Evolutionary conservation across 53 echinoderm and acorn worm genomes (phyloP), one percentile per base, ranked within the genome.

Genomic region (Hippasteria phrygiana): DNA sequence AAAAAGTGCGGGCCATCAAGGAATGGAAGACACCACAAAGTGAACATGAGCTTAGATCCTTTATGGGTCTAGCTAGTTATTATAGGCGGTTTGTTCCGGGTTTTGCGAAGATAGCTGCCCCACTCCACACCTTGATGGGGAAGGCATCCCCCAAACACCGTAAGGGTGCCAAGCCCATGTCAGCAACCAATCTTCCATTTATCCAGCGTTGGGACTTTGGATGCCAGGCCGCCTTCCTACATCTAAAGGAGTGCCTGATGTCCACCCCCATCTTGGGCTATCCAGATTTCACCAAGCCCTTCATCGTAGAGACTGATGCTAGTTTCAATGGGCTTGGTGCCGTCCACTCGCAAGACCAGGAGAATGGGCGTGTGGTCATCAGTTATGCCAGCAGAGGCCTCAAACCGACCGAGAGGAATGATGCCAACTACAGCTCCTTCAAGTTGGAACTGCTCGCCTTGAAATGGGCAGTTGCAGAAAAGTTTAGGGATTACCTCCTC

Each of bases 321-420:
- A 91, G 87, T 42, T 77, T 91, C 53, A 1, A 62, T 42, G 87
- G 87, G 39, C 43, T 87, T 33, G 88, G 91, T 37, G 91, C 80
- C 12, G 75, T 91, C 8, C 67, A 87, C 13, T 91, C 78, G 41
- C 91, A 87, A 43, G 79, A 87, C 28, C 91, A 87, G 55, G 71
- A 79, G 4, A 65, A 77, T 53, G 78, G 87, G 40, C 11, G 43
- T 37, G 64, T 48, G 45, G 91, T 91, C 17, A 87, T 87, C 37
- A 74, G 75, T 20, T 91, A 87, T 78, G 91, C 87, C 18, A 87
- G 77, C 26, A 20, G 87, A 27, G 26, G 80, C 6, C 90, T 73
- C 4, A 84, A 66, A 32, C 40, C 84, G 50, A 59, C 71, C 22
- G 87, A 87, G 45, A 43, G 84, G 40, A 65, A 43, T 10, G 87